Base-by-base conservation (phyloP, 2,113 vertebrate genomes). In the Sorex araneus region DNA sequence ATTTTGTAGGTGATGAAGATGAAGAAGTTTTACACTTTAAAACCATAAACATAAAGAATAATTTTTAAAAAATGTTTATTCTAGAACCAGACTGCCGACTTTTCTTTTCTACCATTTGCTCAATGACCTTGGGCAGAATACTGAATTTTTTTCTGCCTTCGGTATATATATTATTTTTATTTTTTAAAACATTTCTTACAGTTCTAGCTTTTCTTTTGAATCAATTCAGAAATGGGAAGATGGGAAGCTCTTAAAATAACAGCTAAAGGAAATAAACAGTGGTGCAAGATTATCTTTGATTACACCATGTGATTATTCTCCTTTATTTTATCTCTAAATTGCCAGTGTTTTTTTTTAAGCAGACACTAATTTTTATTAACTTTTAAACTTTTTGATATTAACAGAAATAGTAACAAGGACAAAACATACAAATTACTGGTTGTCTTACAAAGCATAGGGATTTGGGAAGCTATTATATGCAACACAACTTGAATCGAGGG, bases 301-400 rank as follows among this genome's bases (percentile, higher is more conserved):
- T 94, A 85, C 15, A 95, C n/a, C 82, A 40, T 89, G 40, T 84
- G 64, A 88, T 94, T 84, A 83, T 94, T 84, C 23, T 67, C 5
- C 34, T 89, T 92, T 94, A 84, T 92, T 89, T 94, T 63, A 84
- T 78, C 73, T 27, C 71, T 90, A 76, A 94, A 86, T 89, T 93
- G 81, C 90, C 47, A 90, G 0, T 54, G 73, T 92, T 95, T 94
- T 36, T 92, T 95, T 94, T 36, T 91, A 87, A n/a, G 74, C 70
- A 93, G 23, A 85, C 79, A 94, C 74, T 92, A 84, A 66, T 95
- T 96, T 94, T 95, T 90, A 94, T 90, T 95, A 94, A 95, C 81
- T 95, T 94, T 89, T 32, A 94, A 86, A 91, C 54, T 78, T 94
- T 92, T 50, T 50, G 71, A 25, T 87, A 66, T 91, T 85, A 96